Percentiles rank a stretch among this genome's conserved stretches.
Evolutionary conservation across 2,888 invertebrate genomes (phyloP).

Genomic region (Cylloceria caligata): DNA sequence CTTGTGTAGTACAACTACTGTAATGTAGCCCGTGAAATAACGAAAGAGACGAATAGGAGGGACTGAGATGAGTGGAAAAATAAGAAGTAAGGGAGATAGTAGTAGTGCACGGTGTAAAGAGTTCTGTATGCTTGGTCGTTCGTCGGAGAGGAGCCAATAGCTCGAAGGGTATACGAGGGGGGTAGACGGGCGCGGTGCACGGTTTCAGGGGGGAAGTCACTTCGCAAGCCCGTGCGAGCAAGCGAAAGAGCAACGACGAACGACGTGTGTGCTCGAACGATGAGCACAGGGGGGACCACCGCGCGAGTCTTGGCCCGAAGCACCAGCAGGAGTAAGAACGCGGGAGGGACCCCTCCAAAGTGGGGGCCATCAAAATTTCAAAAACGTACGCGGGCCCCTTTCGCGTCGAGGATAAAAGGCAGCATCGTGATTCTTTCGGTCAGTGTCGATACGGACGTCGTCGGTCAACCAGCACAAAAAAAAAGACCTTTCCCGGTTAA

Average conservation of each 20-base stretch:
- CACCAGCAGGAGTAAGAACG: slow-evolving; percentile 49
- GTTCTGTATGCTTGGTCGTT: slow-evolving; percentile 18
- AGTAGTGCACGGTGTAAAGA: slow-evolving; percentile 27
- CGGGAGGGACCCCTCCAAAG: slow-evolving; percentile 69
- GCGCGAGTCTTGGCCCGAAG: slow-evolving; percentile 62
- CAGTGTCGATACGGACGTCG: slow-evolving; percentile 84
- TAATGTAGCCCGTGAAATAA: slow-evolving; percentile 32
- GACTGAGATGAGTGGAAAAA: neutral
- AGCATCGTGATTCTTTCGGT: slow-evolving; percentile 84
- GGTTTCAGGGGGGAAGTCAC: slow-evolving; percentile 60
- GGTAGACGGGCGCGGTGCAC: slow-evolving; percentile 42
- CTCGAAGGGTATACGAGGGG: slow-evolving; percentile 55
- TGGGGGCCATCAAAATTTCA: slow-evolving; percentile 85
- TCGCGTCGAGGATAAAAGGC: slow-evolving; percentile 85
- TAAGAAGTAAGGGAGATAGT: slow-evolving; percentile 27
- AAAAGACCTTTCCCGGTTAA: slow-evolving; percentile 56
- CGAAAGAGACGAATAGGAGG: slow-evolving; percentile 33
- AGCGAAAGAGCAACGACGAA: slow-evolving; percentile 31
- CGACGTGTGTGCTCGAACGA: slow-evolving; percentile 48
- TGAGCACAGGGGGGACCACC: slow-evolving; percentile 45
- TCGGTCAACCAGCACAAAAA: slow-evolving; percentile 77
- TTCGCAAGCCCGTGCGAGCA: slow-evolving; percentile 48
- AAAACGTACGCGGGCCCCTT: slow-evolving; percentile 85
- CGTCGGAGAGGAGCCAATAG: slow-evolving; percentile 53
- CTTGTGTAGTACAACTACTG: neutral